These are phyloP conservation scores for Loripinus fragilis DNA, from an alignment of 2,888 invertebrate genomes.

Conservation along the genomic window DNA sequence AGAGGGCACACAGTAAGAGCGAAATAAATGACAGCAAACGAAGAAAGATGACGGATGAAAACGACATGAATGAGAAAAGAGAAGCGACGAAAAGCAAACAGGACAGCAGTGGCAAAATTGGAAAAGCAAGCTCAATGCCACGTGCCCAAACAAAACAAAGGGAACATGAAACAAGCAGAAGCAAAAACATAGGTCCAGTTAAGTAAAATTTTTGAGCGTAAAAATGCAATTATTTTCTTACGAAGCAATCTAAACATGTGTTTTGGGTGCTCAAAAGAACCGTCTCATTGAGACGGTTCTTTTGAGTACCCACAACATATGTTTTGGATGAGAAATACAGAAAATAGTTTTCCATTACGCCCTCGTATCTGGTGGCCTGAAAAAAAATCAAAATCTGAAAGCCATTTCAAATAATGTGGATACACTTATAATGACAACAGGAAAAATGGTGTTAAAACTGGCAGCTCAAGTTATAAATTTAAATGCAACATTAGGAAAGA, in stretches of 20 bases:
- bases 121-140: neutral
- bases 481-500: neutral
- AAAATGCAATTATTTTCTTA: too few species aligned
- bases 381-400: neutral
- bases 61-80: neutral
- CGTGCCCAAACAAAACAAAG: neutral
- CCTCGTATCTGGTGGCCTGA: too few species aligned
- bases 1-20: neutral
- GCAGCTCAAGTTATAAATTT: neutral
- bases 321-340: too few species aligned
- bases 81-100: neutral
- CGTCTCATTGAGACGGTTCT: too few species aligned
- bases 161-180: neutral
- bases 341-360: too few species aligned
- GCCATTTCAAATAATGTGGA: neutral
- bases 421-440: neutral
- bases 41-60: neutral
- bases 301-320: too few species aligned
- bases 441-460: neutral
- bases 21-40: neutral
- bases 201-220: too few species aligned
- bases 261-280: too few species aligned
- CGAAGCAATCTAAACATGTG: too few species aligned
- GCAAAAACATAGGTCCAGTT: too few species aligned
- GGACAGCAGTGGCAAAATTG: neutral